Evolutionary conservation across 37 sponge, comb jelly and placozoan species (phyloP).

Genomic region (Hormiphora californensis): DNA sequence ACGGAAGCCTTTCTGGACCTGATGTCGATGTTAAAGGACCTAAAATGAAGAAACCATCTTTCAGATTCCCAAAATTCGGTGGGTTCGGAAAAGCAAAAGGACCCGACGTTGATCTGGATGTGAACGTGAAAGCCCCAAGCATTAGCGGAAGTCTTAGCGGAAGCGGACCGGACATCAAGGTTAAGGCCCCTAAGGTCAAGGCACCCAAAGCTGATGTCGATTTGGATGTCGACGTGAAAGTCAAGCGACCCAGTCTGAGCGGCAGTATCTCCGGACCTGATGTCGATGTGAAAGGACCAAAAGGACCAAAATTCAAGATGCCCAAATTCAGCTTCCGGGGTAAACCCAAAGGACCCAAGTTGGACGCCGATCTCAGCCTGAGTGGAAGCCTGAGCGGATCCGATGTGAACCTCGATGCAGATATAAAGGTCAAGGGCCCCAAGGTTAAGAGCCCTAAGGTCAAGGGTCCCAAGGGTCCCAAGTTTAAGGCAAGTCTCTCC

Average conservation of each 20-base stretch:
- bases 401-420: neutral
- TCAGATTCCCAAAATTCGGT: too few species aligned
- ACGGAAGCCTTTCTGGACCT: neutral
- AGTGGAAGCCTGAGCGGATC: neutral
- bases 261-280: neutral
- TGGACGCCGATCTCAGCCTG: conserved; percentile 23
- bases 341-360: too few species aligned
- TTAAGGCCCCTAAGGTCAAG: neutral
- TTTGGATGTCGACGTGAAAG: conserved; percentile 15
- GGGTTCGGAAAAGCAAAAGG: too few species aligned
- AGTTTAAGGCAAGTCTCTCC: neutral
- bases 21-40: conserved; percentile 6
- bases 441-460: neutral
- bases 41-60: too few species aligned
- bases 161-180: neutral
- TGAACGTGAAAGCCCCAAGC: neutral
- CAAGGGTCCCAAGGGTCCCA: conserved; percentile 21
- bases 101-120: neutral
- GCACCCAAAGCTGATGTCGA: neutral
- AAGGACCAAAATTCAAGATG: neutral
- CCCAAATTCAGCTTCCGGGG: neutral
- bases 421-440: neutral
- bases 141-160: too few species aligned
- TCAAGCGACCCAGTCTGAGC: neutral
- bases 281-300: neutral